Percentiles rank a stretch among this genome's conserved stretches.
phyloP scores from a whole-genome alignment of 2,888 invertebrate species.

The Caenorhabditis japonica region DNA sequence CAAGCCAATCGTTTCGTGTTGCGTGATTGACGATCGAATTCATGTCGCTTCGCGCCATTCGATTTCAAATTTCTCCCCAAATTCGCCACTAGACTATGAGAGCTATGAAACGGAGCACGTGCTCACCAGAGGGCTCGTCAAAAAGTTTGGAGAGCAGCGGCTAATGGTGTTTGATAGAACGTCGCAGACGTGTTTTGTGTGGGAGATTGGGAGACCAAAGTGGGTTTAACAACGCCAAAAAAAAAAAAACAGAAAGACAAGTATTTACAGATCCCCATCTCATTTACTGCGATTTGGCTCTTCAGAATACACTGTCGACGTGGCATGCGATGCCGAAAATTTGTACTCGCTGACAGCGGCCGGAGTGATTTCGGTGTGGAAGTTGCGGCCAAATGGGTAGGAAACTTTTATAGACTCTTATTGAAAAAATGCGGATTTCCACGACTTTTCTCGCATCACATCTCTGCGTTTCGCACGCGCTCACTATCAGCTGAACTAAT shows the following conservation, averaged over 20 bases:
- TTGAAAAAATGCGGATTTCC: too few relatives aligned
- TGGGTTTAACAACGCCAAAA: neutral
- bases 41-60: constrained; percentile 9
- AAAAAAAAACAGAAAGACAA: neutral
- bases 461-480: too few relatives aligned
- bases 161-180: constrained; percentile 24
- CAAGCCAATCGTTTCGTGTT: constrained; percentile 20
- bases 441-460: too few relatives aligned
- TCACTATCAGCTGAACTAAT: neutral
- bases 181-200: constrained; percentile 37
- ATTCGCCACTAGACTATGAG: constrained; percentile 44
- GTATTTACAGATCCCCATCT: constrained; percentile 18
- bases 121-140: constrained; percentile 14
- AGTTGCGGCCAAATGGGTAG: constrained; percentile 59
- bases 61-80: constrained; percentile 10
- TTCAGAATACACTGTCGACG: constrained; percentile 53
- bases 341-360: constrained; percentile 59
- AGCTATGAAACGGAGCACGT: constrained; percentile 32
- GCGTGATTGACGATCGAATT: constrained; percentile 16
- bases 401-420: neutral
- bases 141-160: constrained; percentile 8
- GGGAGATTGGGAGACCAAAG: constrained; percentile 39
- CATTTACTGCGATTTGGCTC: constrained; percentile 45
- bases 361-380: constrained; percentile 65
- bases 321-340: constrained; percentile 21